Conservation (phyloP, 2,888 invertebrate species). For the Notocelia uddmanniana region DNA sequence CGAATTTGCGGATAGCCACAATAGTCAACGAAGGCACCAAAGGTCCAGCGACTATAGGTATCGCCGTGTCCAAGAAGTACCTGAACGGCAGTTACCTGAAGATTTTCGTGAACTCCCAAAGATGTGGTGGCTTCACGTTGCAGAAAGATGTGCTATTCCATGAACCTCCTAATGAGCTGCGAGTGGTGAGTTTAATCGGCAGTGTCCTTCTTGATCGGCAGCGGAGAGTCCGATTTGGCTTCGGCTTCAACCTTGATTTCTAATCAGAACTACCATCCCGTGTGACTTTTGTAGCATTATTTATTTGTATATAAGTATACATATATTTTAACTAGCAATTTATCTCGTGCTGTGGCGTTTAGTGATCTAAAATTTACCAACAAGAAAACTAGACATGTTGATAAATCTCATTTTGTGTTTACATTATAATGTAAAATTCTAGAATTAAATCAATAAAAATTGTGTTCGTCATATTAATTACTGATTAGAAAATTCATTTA, state of each 20-base stretch:
- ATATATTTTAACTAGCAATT: slow-evolving; percentile 82
- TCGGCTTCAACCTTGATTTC: slow-evolving; percentile 79
- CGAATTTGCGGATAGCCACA: slow-evolving; percentile 71
- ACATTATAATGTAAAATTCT: slow-evolving; percentile 31
- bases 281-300: slow-evolving; percentile 73
- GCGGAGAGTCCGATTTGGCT: slow-evolving; percentile 72
- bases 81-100: slow-evolving; percentile 73
- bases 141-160: slow-evolving; percentile 74
- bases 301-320: slow-evolving; percentile 84
- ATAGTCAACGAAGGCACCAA: slow-evolving; percentile 68
- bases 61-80: slow-evolving; percentile 74
- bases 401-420: slow-evolving; percentile 7
- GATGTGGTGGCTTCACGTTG: slow-evolving; percentile 77
- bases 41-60: slow-evolving; percentile 64
- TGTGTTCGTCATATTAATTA: slow-evolving; percentile 21
- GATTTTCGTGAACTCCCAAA: slow-evolving; percentile 77
- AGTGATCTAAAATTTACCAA: slow-evolving; percentile 63
- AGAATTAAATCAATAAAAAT: slow-evolving; percentile 42
- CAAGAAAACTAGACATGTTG: slow-evolving; percentile 1
- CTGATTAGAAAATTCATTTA: background rate
- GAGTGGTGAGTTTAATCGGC: slow-evolving; percentile 69
- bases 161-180: slow-evolving; percentile 68
- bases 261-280: slow-evolving; percentile 54
- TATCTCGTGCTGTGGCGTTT: slow-evolving; percentile 67
- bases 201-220: slow-evolving; percentile 76